A percentile compares a stretch with the other conserved stretches of the same genome.
Evolutionary conservation across 1,140 invertebrate species (phyloP).

Genomic region (Wiebesia pumilae): DNA sequence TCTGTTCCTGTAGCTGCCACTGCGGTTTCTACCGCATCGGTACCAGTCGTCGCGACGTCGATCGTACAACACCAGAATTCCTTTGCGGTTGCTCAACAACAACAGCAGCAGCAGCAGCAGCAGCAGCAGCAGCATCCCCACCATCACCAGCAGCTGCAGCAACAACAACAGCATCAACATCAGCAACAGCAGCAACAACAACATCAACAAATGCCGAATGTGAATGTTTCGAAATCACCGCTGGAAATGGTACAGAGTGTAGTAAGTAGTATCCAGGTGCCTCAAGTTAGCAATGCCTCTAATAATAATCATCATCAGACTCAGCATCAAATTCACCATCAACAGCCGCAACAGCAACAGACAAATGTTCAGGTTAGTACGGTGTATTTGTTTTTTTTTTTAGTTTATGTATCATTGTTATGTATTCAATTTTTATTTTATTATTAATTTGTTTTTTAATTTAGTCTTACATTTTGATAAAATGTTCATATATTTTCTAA

Average conservation of each 20-base stretch:
- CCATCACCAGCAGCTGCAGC: conserved; percentile 63
- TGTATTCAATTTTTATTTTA: not conserved
- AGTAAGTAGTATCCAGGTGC: conserved; percentile 84
- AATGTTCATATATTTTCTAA: too few species aligned
- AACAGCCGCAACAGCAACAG: conserved; percentile 60
- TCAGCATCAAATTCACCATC: conserved; percentile 58
- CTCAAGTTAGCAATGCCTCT: conserved; percentile 70
- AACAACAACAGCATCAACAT: conserved; percentile 50
- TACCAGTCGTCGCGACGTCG: conserved; percentile 23
- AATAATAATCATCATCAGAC: conserved; percentile 60
- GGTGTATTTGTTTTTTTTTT: not conserved
- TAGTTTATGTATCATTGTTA: not conserved
- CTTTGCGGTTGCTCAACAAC: conserved; percentile 19
- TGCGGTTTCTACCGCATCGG: conserved; percentile 3
- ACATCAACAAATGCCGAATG: conserved; percentile 24
- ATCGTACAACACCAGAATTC: conserved; percentile 42
- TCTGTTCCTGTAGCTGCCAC: conserved; percentile 49
- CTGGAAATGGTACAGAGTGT: conserved; percentile 88
- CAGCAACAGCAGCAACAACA: conserved; percentile 40
- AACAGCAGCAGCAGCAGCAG: conserved; percentile 66
- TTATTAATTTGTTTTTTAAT: not conserved
- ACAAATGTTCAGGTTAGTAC: conserved; percentile 59
- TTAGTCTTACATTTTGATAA: not conserved
- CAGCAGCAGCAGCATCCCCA: conserved; percentile 62
- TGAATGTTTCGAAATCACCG: conserved; percentile 80